Percentiles rank a stretch among this genome's conserved stretches.
phyloP scores from a whole-genome alignment of 1,140 invertebrate species.

The Brachionus sp. region DNA sequence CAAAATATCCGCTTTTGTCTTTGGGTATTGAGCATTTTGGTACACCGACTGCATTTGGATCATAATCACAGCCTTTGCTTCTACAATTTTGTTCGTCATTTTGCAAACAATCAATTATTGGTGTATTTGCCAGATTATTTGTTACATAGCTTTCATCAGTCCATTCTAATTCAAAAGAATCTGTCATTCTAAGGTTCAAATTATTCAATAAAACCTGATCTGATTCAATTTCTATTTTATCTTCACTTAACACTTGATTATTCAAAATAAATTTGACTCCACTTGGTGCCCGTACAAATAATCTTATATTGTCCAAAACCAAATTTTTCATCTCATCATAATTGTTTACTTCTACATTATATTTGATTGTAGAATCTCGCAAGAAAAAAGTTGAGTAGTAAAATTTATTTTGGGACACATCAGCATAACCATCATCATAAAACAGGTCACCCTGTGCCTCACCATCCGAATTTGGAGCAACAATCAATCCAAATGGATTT shows the following conservation, averaged over 20 bases:
- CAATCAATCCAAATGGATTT: constrained; percentile 46
- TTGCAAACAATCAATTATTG: constrained; percentile 32
- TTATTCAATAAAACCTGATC: constrained; percentile 1
- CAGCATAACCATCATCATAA: constrained; percentile 47
- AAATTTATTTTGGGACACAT: neutral
- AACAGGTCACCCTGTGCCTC: constrained; percentile 46
- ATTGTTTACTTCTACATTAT: constrained; percentile 24
- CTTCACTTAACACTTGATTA: neutral
- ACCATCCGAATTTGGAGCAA: constrained; percentile 29
- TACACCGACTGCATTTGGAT: neutral
- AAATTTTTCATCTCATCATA: constrained; percentile 14
- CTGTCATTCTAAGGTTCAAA: neutral
- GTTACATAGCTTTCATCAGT: neutral
- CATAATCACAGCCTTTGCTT: neutral
- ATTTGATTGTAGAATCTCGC: neutral
- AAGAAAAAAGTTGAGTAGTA: constrained; percentile 13
- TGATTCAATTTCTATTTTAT: neutral
- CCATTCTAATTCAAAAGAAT: constrained; percentile 28
- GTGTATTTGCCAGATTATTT: neutral
- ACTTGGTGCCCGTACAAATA: neutral
- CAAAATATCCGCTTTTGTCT: neutral
- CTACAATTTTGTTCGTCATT: neutral
- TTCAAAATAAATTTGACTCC: constrained; percentile 1
- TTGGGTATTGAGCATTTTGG: constrained; percentile 13
- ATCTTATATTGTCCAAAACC: neutral